Base-by-base conservation (phyloP, 1,140 invertebrate genomes). In the Philopotamus ludificatus region DNA sequence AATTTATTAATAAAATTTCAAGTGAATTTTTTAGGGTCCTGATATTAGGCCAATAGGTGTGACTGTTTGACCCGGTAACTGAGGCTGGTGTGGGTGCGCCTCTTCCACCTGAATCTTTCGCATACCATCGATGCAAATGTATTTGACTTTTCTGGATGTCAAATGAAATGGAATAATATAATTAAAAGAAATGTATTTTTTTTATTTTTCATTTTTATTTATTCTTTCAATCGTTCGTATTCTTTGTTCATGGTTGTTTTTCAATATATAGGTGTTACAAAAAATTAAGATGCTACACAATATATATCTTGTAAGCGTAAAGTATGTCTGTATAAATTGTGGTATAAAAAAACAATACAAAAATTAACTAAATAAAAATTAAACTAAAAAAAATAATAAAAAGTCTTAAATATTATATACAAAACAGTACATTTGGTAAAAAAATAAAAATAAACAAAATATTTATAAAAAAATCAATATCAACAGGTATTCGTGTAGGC, bases 151-250 rank as follows among this genome's bases (percentile, higher is more conserved):
- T 3, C 3, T 12, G 42, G 42, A n/a, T 8, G 34, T 39, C 34
- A 39, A 7, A n/a, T 39, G n/a, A n/a, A n/a, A n/a, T n/a, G n/a
- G n/a, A 8, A 44, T 44, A 15, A 18, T 44, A 15, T 15, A 12
- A 3, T 12, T 12, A 12, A 2, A 44, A 12, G 20, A 12, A 44
- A 44, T 44, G 42, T 12, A 39, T n/a, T n/a, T n/a, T n/a, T n/a
- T n/a, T n/a, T 26, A 42, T 45, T 22, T 51, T 62, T 62, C 12
- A 62, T 21, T 23, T 34, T 55, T 42, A 62, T 65, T 62, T 69
- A 66, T 69, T 69, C 67, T 69, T 66, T 69, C 67, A 62, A 63
- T 66, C 67, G 67, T 53, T 63, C 59, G 67, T 63, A 69, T 69
- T 57, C 53, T 63, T 51, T 51, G 15, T 63, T 59, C 58, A 60